Conservation (phyloP, 2,797 vertebrate species). For the Pteronotus mesoamericanus region DNA sequence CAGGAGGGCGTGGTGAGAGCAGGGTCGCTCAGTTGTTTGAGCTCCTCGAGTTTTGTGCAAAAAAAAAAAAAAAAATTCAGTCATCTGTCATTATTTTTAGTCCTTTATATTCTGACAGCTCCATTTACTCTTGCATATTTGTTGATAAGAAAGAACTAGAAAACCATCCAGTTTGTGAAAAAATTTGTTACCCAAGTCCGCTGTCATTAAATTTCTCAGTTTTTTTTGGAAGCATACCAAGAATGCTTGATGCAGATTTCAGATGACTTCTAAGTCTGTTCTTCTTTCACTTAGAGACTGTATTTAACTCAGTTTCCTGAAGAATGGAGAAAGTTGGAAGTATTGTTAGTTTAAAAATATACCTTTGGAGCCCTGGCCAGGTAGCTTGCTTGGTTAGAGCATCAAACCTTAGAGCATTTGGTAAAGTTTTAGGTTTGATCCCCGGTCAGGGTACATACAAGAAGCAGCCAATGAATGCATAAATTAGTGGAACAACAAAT, state of each 20-base stretch:
- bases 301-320: neutral
- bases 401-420: fast-evolving
- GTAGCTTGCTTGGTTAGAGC: neutral
- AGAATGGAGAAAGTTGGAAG: neutral
- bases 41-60: neutral
- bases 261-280: neutral
- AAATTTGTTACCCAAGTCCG: constrained; percentile 15
- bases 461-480: neutral
- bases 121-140: constrained; percentile 6
- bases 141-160: neutral
- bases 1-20: neutral
- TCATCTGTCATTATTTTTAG: constrained; percentile 9
- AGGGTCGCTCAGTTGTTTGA: neutral
- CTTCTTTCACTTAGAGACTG: neutral
- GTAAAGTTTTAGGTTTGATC: neutral
- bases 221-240: neutral
- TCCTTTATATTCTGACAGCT: neutral
- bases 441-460: neutral
- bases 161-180: neutral
- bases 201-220: constrained; percentile 13
- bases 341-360: neutral
- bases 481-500: neutral
- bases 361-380: neutral
- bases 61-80: neutral
- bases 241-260: constrained; percentile 6